phyloP scores from a whole-genome alignment of 2,113 vertebrate species.

The Pardalotus punctatus region DNA sequence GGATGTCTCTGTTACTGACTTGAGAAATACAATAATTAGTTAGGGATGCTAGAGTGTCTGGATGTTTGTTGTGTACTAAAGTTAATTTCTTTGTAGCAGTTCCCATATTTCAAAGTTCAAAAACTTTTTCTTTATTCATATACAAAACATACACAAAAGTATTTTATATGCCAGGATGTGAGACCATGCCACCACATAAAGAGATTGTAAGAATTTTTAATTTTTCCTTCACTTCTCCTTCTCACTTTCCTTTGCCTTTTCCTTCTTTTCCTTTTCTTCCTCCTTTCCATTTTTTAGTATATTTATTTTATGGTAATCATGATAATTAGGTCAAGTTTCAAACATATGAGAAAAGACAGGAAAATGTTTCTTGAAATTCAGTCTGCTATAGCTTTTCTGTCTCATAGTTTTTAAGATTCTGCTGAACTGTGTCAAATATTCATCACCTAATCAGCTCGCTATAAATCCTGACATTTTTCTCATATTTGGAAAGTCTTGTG shows the following conservation, averaged over 20 bases:
- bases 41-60: not conserved
- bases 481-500: not conserved
- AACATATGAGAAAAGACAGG: not conserved
- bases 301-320: not conserved
- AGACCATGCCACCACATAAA: not conserved
- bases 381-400: not conserved
- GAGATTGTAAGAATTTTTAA: not conserved
- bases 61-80: not conserved
- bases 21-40: not conserved
- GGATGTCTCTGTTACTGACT: not conserved
- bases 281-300: not conserved
- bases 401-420: not conserved
- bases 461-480: not conserved
- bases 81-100: not conserved
- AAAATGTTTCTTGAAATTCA: not conserved
- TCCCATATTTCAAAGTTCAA: not conserved
- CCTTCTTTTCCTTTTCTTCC: not conserved
- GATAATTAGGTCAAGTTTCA: not conserved
- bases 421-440: constrained; percentile 2
- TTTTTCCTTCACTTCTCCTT: not conserved
- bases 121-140: not conserved
- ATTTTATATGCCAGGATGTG: not conserved
- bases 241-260: not conserved
- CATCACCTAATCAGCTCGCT: not conserved
- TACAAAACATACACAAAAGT: not conserved